These are phyloP conservation scores for Pseudorhiza aurosa DNA, from an alignment of 30 jellyfish, hydroid and myxozoan species.

Conservation along the genomic window DNA sequence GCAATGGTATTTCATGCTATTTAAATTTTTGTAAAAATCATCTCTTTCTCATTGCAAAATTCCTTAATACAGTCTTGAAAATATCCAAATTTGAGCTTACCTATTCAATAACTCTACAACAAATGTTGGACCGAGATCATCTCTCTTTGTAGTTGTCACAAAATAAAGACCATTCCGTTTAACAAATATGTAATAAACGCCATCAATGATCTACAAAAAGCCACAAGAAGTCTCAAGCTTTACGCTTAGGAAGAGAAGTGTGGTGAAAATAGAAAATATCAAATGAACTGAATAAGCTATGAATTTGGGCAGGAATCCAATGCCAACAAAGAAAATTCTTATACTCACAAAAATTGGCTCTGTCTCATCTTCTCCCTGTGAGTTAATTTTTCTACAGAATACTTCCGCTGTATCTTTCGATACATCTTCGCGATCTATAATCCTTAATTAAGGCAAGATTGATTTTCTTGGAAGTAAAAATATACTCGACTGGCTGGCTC, in stretches of 20 bases:
- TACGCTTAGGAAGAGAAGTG: too few species aligned
- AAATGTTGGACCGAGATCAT: constrained; percentile 80
- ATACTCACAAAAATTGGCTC: constrained; percentile 80
- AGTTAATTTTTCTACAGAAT: constrained; percentile 60
- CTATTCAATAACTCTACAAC: constrained; percentile 89
- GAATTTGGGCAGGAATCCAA: too few species aligned
- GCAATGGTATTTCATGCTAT: too few species aligned
- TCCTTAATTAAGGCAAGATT: not conserved
- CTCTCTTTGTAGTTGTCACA: constrained; percentile 78
- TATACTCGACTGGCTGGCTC: not conserved
- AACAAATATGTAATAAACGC: constrained; percentile 72
- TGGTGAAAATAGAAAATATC: not conserved
- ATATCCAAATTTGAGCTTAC: too few species aligned
- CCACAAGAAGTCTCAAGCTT: too few species aligned
- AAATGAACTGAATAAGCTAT: too few species aligned
- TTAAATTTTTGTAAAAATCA: too few species aligned
- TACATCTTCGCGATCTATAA: constrained; percentile 84
- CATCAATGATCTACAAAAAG: constrained; percentile 75
- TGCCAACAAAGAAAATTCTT: not conserved
- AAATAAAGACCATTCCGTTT: constrained; percentile 78
- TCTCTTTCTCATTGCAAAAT: too few species aligned
- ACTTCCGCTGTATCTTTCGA: constrained; percentile 91
- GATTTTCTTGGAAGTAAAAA: not conserved
- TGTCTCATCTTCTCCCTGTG: constrained; percentile 45
- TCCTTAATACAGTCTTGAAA: too few species aligned